Base-by-base conservation (phyloP, 2,797 vertebrate genomes). In the Lutjanus campechanus region DNA sequence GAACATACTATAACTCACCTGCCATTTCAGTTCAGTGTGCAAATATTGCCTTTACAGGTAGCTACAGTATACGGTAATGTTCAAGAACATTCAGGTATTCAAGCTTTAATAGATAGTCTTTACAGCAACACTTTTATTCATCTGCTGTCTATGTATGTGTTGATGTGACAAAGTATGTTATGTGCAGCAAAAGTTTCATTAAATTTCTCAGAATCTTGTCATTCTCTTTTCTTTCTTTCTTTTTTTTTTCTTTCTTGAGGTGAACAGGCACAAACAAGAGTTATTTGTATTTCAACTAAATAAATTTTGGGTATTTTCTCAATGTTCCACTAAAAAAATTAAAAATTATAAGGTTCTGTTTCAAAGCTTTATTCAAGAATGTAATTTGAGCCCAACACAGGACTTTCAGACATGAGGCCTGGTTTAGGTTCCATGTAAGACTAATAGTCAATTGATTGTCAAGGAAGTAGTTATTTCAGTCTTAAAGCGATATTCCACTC, bases 1-100 rank as follows among this genome's bases (percentile, higher is more conserved):
- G 22, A 69, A 79, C 77, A 29, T 17, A 71, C 25, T 43, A 54
- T 80, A 76, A 73, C 43, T 76, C 54, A 76, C 46, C 51, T 66
- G 65, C 47, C 63, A 66, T 47, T 41, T 54, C 7, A 73, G 73
- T 69, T 77, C 41, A 65, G 9, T 15, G 12, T 41, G 40, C 51
- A 74, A 59, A 65, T 51, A 19, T 58, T 65, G n/a, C 47, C 17
- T 61, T 50, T 15, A 66, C 40, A 43, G 1, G 3, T 36, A 36
- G 29, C 29, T 44, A 19, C 11, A 61, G 12, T 1, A 8, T 20
- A 36, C 7, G 12, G 17, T 50, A 22, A 77, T 9, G 7, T 22
- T n/a, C 13, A 16, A 54, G 22, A n/a, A 41, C 46, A 13, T 61
- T 7, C 5, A 54, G 25, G 16, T 36, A 7, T 17, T 71, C 29